Conservation (phyloP, 2,113 vertebrate genomes). For the Glareola pratincola region DNA sequence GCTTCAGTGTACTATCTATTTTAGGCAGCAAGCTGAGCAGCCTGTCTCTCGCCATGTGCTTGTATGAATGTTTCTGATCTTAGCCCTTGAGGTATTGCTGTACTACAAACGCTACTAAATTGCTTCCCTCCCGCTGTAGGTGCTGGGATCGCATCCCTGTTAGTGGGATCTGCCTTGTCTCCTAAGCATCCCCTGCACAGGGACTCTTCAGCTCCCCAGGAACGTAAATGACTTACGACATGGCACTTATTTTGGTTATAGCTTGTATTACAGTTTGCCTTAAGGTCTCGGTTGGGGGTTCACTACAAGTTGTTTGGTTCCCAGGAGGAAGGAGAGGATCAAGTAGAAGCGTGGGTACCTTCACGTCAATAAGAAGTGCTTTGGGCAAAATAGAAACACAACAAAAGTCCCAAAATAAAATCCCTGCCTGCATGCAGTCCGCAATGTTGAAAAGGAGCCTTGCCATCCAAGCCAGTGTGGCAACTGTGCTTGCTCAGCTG, state of each 20-base stretch:
- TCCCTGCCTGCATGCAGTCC: background rate
- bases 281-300: background rate
- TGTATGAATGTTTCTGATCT: background rate
- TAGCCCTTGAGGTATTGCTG: background rate
- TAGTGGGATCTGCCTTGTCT: background rate
- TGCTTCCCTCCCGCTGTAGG: background rate
- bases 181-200: accelerated
- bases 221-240: background rate
- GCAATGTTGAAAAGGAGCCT: background rate
- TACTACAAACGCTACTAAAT: background rate
- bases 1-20: background rate
- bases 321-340: background rate
- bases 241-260: background rate
- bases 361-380: background rate
- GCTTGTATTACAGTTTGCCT: background rate
- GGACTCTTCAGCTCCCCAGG: background rate
- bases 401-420: background rate
- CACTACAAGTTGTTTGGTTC: background rate
- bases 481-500: background rate
- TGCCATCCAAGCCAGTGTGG: background rate
- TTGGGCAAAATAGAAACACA: background rate
- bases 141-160: background rate
- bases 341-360: background rate
- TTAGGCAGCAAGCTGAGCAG: background rate
- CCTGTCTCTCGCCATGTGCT: background rate